Evolutionary conservation across 64 coral and sea anemone species (phyloP).

Genomic region (Stichodactyla mertensii): DNA sequence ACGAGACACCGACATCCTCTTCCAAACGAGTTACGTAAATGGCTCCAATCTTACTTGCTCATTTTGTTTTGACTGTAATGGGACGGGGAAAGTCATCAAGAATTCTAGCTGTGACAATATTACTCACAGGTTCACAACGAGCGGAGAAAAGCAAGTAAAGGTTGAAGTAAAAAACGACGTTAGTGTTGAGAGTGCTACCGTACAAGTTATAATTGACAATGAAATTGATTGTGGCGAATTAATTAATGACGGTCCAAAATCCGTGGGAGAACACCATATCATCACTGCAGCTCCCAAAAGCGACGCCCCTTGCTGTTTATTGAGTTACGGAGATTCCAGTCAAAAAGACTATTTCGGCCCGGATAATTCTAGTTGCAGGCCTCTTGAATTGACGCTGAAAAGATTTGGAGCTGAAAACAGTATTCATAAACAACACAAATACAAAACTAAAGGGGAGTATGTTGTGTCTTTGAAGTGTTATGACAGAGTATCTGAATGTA

Average conservation of each 20-base stretch:
- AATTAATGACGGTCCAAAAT: not conserved
- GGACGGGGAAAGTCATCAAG: not conserved
- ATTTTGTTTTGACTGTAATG: not conserved
- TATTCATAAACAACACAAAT: not conserved
- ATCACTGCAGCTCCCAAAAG: not conserved
- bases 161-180: slow-evolving; percentile 19
- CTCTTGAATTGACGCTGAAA: not conserved
- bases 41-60: slow-evolving; percentile 39
- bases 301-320: not conserved
- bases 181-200: not conserved
- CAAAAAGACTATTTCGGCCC: not conserved
- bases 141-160: not conserved
- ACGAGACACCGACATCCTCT: slow-evolving; percentile 17
- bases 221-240: slow-evolving; percentile 7
- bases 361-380: not conserved
- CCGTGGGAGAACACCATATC: not conserved
- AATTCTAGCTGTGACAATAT: not conserved
- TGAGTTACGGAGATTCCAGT: not conserved
- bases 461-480: not conserved
- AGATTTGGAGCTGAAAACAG: not conserved
- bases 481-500: not conserved
- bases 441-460: not conserved
- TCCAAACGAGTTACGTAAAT: not conserved
- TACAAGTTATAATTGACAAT: not conserved
- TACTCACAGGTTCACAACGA: slow-evolving; percentile 5